Percentiles rank a stretch among this genome's conserved stretches.
phyloP scores from a whole-genome alignment of 2,113 vertebrate species.

The Eulacestoma nigropectus region DNA sequence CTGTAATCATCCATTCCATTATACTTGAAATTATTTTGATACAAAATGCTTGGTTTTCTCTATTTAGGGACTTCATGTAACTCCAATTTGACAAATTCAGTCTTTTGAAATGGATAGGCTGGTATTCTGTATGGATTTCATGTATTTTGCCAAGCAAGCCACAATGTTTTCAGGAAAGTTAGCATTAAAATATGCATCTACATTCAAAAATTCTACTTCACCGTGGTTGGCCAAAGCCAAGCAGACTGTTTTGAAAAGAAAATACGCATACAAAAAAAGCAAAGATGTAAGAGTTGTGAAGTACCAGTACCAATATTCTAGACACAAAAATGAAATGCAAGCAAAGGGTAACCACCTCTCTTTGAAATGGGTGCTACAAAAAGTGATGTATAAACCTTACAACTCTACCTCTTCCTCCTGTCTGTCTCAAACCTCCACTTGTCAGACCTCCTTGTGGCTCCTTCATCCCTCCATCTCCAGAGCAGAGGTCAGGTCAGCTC shows the following conservation, averaged over 20 bases:
- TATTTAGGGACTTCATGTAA: neutral
- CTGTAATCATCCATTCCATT: neutral
- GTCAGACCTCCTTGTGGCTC: fast-evolving
- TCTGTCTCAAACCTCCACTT: neutral
- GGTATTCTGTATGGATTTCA: neutral
- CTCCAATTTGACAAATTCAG: neutral
- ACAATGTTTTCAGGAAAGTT: neutral
- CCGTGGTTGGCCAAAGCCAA: neutral
- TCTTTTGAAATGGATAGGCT: neutral
- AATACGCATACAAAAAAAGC: neutral
- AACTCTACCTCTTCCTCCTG: neutral
- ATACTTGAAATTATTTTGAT: neutral
- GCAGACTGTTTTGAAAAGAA: neutral
- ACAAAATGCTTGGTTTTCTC: neutral
- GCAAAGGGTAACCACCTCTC: neutral
- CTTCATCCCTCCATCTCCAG: neutral
- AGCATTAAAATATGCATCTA: neutral
- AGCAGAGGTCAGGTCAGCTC: neutral
- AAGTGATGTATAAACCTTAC: neutral
- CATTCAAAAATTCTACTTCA: neutral
- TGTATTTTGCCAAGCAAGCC: neutral
- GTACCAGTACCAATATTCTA: neutral
- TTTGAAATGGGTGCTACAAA: neutral
- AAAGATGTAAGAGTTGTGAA: neutral
- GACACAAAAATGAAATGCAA: neutral